Evolutionary conservation across 2,113 vertebrate species (phyloP).

Genomic region (Melanostigma gelatinosum): DNA sequence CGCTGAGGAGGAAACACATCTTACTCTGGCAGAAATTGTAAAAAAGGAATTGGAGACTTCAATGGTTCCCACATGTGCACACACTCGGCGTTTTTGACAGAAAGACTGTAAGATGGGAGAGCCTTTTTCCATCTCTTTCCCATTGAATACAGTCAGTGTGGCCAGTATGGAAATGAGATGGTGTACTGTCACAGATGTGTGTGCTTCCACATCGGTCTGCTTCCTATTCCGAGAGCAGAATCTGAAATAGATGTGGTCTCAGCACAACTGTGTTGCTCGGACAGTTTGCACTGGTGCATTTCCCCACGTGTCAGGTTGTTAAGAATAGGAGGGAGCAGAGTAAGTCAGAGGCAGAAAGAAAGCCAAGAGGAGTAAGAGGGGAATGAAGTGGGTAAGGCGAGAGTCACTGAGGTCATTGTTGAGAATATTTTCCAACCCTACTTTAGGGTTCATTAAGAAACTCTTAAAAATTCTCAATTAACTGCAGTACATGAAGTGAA

Average conservation of each 20-base stretch:
- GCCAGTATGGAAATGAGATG: constrained; percentile 57
- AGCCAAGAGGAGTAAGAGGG: constrained; percentile 34
- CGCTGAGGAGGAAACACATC: constrained; percentile 25
- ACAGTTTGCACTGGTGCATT: constrained; percentile 52
- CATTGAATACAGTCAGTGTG: constrained; percentile 50
- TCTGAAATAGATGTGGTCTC: constrained; percentile 72
- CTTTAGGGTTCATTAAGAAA: neutral
- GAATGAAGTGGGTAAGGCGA: constrained; percentile 19
- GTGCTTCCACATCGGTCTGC: constrained; percentile 54
- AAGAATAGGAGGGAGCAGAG: constrained; percentile 55
- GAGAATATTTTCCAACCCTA: constrained; percentile 39
- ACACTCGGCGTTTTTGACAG: constrained; percentile 57
- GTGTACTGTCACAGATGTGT: constrained; percentile 67
- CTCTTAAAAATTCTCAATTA: constrained; percentile 3
- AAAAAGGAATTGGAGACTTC: constrained; percentile 15
- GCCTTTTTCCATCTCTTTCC: constrained; percentile 54
- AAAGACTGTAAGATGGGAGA: constrained; percentile 22
- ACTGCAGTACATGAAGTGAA: constrained; percentile 40
- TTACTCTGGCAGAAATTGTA: neutral
- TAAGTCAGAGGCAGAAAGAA: constrained; percentile 29
- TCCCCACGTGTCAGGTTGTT: constrained; percentile 69
- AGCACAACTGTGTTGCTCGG: constrained; percentile 70
- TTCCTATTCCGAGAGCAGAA: constrained; percentile 64
- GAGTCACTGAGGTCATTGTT: constrained; percentile 55
- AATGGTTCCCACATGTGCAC: constrained; percentile 13